Conservation (phyloP, 1,140 invertebrate species). For the Hylyphantes graminicola region DNA sequence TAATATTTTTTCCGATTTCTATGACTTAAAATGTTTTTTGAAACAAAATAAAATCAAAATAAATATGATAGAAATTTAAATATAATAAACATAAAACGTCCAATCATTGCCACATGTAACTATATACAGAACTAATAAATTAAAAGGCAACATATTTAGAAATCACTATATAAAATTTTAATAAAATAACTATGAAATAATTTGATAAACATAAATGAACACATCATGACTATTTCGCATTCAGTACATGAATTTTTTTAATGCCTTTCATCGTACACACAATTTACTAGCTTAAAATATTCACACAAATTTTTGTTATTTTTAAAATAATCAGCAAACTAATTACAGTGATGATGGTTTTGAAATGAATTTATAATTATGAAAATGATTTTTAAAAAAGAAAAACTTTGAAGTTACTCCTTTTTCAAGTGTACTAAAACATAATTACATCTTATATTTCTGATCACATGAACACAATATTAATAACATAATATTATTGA, state of each 20-base stretch:
- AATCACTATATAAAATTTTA: slow-evolving; percentile 7
- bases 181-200: slow-evolving; percentile 24
- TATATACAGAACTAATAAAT: slow-evolving; percentile 32
- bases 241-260: not conserved
- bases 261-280: slow-evolving; percentile 16
- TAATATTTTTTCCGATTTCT: too few species aligned
- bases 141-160: slow-evolving; percentile 9
- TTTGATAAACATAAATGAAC: slow-evolving; percentile 10
- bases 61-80: too few species aligned
- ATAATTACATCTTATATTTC: slow-evolving; percentile 3
- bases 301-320: slow-evolving; percentile 1
- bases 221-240: slow-evolving; percentile 19
- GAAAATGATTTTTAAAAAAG: slow-evolving; percentile 8
- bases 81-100: too few species aligned
- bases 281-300: not conserved
- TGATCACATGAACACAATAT: not conserved
- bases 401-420: not conserved
- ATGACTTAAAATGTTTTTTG: too few species aligned
- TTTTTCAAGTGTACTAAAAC: not conserved
- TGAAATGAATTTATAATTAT: slow-evolving; percentile 13
- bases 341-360: not conserved
- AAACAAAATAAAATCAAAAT: too few species aligned
- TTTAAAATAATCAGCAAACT: not conserved
- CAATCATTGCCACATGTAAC: not conserved
- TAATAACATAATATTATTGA: not conserved